These are phyloP conservation scores for Calonectris borealis DNA, from an alignment of 2,113 vertebrate species.

Conservation along the genomic window DNA sequence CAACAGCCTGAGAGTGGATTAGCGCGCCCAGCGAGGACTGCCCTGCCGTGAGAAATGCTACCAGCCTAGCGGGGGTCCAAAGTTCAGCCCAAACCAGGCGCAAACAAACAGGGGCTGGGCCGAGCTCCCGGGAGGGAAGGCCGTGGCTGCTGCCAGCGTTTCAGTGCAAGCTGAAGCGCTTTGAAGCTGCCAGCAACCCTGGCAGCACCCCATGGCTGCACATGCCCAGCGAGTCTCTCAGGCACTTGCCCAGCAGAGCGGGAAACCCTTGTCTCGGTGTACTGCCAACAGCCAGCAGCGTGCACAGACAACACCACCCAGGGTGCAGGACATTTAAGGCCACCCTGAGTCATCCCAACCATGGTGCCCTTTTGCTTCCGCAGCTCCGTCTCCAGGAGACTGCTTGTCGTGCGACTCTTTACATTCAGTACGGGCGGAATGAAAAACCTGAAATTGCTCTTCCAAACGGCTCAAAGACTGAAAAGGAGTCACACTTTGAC, in stretches of 20 bases:
- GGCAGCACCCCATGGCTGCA: not conserved
- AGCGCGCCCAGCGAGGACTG: not conserved
- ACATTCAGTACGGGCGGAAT: not conserved
- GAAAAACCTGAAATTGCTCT: not conserved
- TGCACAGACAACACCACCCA: not conserved
- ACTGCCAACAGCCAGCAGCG: not conserved
- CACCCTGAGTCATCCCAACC: not conserved
- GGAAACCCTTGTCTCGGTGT: not conserved
- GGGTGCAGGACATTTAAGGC: not conserved
- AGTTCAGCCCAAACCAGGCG: not conserved
- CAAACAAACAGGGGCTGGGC: not conserved
- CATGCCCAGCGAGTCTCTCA: accelerated
- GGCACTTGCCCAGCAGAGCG: accelerated
- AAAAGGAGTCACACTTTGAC: not conserved
- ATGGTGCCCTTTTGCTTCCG: accelerated
- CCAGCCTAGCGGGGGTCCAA: not conserved
- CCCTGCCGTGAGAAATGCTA: not conserved
- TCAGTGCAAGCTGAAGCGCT: not conserved
- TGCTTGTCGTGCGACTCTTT: not conserved
- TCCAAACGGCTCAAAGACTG: not conserved
- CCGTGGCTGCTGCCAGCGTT: not conserved
- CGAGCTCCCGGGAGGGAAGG: not conserved
- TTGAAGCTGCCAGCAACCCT: not conserved
- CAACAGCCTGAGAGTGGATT: not conserved
- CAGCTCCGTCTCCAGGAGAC: not conserved